Evolutionary conservation across 2,797 vertebrate genomes (phyloP).

Genomic region (Muraenolepis orangiensis): DNA sequence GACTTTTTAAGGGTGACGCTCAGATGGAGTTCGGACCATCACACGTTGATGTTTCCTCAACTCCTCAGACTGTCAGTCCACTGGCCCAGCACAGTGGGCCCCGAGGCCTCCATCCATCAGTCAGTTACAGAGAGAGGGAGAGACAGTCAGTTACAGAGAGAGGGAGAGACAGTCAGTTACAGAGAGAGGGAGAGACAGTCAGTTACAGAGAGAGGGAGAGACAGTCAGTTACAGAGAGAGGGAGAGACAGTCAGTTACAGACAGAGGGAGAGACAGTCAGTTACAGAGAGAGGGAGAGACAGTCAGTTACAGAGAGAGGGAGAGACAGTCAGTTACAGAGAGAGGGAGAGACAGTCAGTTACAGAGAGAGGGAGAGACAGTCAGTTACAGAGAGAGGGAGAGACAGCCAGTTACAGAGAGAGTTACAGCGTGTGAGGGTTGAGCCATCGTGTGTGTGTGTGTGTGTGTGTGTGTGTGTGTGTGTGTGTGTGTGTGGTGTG

Average conservation of each 20-base stretch:
- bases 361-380: no score
- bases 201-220: no score
- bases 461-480: no score
- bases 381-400: background rate
- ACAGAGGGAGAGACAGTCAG: no score
- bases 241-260: background rate
- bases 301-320: no score
- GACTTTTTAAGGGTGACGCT: background rate
- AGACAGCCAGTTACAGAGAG: background rate
- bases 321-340: background rate
- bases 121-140: background rate
- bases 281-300: background rate
- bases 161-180: background rate
- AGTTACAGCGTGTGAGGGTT: background rate
- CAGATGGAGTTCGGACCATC: conserved; percentile 3
- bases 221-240: background rate
- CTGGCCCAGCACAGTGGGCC: conserved; percentile 22
- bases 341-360: background rate
- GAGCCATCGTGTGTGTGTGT: background rate
- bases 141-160: background rate
- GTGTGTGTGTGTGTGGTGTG: no score
- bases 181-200: background rate
- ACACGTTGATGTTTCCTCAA: no score
- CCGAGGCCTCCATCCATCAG: background rate
- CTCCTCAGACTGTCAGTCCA: no score